Percentiles rank a stretch among this genome's conserved stretches.
Conservation (phyloP, 2,113 vertebrate genomes). For the Nycticebus coucang region DNA sequence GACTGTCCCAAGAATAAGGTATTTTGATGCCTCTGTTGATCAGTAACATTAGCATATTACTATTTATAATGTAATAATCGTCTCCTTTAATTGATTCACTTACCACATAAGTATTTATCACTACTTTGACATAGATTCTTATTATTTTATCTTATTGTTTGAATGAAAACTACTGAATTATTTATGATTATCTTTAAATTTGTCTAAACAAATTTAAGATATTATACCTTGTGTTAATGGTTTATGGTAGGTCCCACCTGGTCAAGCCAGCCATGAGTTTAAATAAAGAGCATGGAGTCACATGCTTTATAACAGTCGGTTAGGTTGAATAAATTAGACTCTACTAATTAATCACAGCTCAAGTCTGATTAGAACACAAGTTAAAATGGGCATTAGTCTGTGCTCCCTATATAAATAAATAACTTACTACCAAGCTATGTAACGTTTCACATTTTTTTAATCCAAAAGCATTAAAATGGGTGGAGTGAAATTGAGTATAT, state of each 20-base stretch:
- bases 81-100: not conserved
- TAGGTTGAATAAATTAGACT: not conserved
- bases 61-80: not conserved
- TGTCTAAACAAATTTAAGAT: not conserved
- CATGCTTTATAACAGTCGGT: not conserved
- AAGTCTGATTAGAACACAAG: not conserved
- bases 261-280: not conserved
- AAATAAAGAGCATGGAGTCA: not conserved
- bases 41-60: not conserved
- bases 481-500: not conserved
- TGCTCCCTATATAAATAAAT: not conserved
- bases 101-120: not conserved
- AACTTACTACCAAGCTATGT: not conserved
- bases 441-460: not conserved
- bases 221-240: not conserved
- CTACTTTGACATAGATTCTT: not conserved
- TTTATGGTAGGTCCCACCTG: not conserved
- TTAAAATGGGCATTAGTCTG: not conserved
- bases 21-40: not conserved
- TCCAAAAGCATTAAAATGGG: not conserved
- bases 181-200: not conserved
- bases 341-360: not conserved
- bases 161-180: not conserved
- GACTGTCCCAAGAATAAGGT: not conserved
- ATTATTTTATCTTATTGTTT: slow-evolving; percentile 1